phyloP scores from a whole-genome alignment of 2,888 invertebrate genomes.

The Scotopteryx bipunctaria region DNA sequence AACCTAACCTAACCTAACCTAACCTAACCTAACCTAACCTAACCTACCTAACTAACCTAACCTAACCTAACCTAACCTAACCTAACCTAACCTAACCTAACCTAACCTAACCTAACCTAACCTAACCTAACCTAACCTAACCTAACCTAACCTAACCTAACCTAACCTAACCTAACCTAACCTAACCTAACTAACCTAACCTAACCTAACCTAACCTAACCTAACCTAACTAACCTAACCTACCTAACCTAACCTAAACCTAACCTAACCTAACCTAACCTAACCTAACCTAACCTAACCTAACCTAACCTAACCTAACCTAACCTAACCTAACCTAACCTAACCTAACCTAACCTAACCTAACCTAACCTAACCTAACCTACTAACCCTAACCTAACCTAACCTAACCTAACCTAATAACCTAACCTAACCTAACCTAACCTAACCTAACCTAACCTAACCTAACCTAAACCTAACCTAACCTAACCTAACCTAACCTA shows the following conservation, averaged over 20 bases:
- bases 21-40: slow-evolving; percentile 10
- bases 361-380: slow-evolving; percentile 41
- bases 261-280: slow-evolving; percentile 37
- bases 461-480: slow-evolving; percentile 27
- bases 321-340: slow-evolving; percentile 25
- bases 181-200: slow-evolving; percentile 19
- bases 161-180: slow-evolving; percentile 11
- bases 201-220: slow-evolving; percentile 39
- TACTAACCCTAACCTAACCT: slow-evolving; percentile 1
- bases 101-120: slow-evolving; percentile 25
- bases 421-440: slow-evolving; percentile 26
- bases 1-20: slow-evolving; percentile 7
- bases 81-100: slow-evolving; percentile 35
- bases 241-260: slow-evolving; percentile 42
- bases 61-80: slow-evolving; percentile 34
- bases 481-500: slow-evolving; percentile 39
- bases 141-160: slow-evolving; percentile 8
- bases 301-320: slow-evolving; percentile 31
- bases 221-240: slow-evolving; percentile 28
- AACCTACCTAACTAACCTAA: slow-evolving; percentile 17
- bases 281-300: slow-evolving; percentile 34
- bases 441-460: slow-evolving; percentile 38
- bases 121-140: slow-evolving; percentile 21
- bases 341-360: slow-evolving; percentile 32
- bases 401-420: slow-evolving; percentile 34